Percentiles rank a stretch among this genome's conserved stretches.
Evolutionary conservation across 2,113 vertebrate species (phyloP).

Genomic region (Megalops atlanticus): DNA sequence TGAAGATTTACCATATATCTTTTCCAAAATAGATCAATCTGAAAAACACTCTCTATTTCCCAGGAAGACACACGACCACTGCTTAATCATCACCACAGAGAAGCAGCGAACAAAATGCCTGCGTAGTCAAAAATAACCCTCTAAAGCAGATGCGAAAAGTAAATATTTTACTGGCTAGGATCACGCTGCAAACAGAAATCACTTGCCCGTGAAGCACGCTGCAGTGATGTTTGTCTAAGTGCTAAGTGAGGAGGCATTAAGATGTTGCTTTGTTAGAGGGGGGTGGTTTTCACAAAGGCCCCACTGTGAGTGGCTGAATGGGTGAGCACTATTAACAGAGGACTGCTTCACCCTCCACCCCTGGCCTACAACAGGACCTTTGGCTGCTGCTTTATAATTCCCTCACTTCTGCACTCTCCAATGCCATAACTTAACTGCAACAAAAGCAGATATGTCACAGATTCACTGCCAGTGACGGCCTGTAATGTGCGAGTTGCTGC

Average conservation of each 20-base stretch:
- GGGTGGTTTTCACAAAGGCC: constrained; percentile 11
- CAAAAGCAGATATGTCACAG: too few relatives aligned
- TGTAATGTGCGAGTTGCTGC: too few relatives aligned
- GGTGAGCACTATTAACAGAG: background rate
- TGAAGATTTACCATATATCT: too few relatives aligned
- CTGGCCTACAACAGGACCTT: too few relatives aligned
- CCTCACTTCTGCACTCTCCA: background rate
- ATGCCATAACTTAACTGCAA: too few relatives aligned
- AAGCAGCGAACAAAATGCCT: background rate
- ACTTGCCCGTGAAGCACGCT: background rate
- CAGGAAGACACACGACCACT: too few relatives aligned
- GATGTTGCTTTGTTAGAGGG: background rate
- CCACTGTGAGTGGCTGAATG: background rate
- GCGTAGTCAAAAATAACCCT: background rate
- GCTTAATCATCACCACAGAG: too few relatives aligned
- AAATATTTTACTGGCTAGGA: background rate
- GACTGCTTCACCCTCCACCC: background rate
- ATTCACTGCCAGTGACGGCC: too few relatives aligned
- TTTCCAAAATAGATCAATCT: too few relatives aligned
- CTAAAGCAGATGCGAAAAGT: background rate
- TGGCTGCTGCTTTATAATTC: background rate
- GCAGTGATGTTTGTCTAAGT: background rate
- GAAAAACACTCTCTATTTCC: too few relatives aligned
- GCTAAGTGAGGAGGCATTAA: background rate
- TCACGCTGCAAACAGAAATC: background rate